Conservation (phyloP, 2,888 invertebrate genomes). For the Andrena flavipes region DNA sequence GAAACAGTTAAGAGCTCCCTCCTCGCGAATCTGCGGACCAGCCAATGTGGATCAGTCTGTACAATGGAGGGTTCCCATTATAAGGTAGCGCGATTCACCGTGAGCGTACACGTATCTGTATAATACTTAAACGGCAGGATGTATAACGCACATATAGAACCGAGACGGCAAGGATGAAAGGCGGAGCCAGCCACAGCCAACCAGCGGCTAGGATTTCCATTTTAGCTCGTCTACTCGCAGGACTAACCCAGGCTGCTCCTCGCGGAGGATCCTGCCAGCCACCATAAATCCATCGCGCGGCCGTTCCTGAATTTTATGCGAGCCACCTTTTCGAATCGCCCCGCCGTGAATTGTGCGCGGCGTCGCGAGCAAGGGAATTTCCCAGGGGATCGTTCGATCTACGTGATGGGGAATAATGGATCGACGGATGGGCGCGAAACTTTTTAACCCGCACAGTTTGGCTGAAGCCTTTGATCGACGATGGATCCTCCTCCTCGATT, state of each 20-base stretch:
- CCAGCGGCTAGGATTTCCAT: conserved; percentile 77
- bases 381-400: not conserved
- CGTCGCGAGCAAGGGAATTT: not conserved
- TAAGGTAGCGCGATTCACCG: conserved; percentile 43
- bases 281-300: conserved; percentile 66
- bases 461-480: too few relatives aligned
- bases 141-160: conserved; percentile 58
- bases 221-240: conserved; percentile 66
- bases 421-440: not conserved
- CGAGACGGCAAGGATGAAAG: conserved; percentile 72
- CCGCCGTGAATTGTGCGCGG: conserved; percentile 18
- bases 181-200: conserved; percentile 81
- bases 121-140: conserved; percentile 64
- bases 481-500: too few relatives aligned
- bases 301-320: conserved; percentile 56
- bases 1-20: not conserved
- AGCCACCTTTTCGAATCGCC: conserved; percentile 23
- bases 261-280: conserved; percentile 66
- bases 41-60: not conserved
- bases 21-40: not conserved
- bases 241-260: conserved; percentile 53
- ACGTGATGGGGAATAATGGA: not conserved
- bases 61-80: conserved; percentile 32
- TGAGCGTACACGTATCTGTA: conserved; percentile 60
- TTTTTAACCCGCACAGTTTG: not conserved